Evolutionary conservation across 1,140 invertebrate genomes (phyloP).

Genomic region (Rhyacophila brunnea): DNA sequence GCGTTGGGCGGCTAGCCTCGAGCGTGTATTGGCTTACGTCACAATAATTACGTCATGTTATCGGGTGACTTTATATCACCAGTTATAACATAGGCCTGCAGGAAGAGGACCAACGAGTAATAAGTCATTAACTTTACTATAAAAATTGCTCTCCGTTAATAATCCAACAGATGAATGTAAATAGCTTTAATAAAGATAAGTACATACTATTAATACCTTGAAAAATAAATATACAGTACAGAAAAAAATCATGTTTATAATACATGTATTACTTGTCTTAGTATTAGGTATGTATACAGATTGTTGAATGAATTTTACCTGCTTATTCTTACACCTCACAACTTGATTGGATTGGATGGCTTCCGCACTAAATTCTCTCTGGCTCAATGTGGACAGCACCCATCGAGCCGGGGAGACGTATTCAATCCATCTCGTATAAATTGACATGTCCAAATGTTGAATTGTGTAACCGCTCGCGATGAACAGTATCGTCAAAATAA

Average conservation of each 20-base stretch:
- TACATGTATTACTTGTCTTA: not conserved
- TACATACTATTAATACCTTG: no score
- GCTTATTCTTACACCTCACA: slow-evolving; percentile 66
- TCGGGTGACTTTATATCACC: no score
- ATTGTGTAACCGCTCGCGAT: slow-evolving; percentile 70
- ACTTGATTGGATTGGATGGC: slow-evolving; percentile 57
- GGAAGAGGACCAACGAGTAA: no score
- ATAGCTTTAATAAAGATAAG: no score
- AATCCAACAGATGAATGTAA: no score
- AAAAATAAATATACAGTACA: no score
- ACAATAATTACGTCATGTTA: no score
- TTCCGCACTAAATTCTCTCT: slow-evolving; percentile 64
- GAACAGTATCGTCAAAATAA: slow-evolving; percentile 63
- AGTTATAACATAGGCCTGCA: no score
- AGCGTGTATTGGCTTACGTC: no score
- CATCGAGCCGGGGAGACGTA: slow-evolving; percentile 74
- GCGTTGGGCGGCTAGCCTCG: no score
- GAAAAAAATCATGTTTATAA: slow-evolving; percentile 33
- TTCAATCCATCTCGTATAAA: slow-evolving; percentile 64
- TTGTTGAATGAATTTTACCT: slow-evolving; percentile 48
- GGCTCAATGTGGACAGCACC: slow-evolving; percentile 67
- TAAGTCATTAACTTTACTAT: no score
- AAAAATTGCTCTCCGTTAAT: no score
- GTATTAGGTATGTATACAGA: not conserved
- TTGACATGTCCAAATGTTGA: slow-evolving; percentile 69